Percentiles rank a stretch among this genome's conserved stretches.
phyloP scores from a whole-genome alignment of 2,888 invertebrate species.

The Mellilla xanthometata region DNA sequence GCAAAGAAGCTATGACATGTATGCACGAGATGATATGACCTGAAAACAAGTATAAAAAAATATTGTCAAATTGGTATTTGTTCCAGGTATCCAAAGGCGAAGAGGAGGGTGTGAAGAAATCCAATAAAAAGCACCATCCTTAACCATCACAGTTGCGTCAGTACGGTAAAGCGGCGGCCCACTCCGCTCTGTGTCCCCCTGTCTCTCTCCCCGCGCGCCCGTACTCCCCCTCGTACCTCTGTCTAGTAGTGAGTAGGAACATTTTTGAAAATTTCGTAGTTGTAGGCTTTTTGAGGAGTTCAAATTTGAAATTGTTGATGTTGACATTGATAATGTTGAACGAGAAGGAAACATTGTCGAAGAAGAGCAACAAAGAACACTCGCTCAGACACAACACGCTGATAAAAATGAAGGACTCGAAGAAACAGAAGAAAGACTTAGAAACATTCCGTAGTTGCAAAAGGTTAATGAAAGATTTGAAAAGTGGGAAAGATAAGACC shows the following conservation, averaged over 20 bases:
- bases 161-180: slow-evolving; percentile 67
- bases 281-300: slow-evolving; percentile 10
- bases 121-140: slow-evolving; percentile 88
- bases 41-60: too few species aligned
- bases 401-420: background rate
- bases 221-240: slow-evolving; percentile 23
- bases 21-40: too few species aligned
- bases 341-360: background rate
- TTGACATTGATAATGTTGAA: background rate
- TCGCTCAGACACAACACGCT: too few species aligned
- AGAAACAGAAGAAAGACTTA: background rate
- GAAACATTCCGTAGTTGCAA: background rate
- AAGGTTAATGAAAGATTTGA: too few species aligned
- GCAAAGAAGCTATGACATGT: too few species aligned
- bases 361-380: too few species aligned
- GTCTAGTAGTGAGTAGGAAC: slow-evolving; percentile 15
- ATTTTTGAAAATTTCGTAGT: slow-evolving; percentile 7
- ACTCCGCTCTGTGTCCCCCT: slow-evolving; percentile 39
- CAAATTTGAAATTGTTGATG: slow-evolving; percentile 15
- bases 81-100: slow-evolving; percentile 81
- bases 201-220: slow-evolving; percentile 46
- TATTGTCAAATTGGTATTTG: too few species aligned
- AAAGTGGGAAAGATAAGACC: too few species aligned
- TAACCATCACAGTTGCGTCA: slow-evolving; percentile 81
- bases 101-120: slow-evolving; percentile 92